Evolutionary conservation across 2,888 invertebrate species (phyloP), one percentile per base, ranked within the genome.

Genomic region (Tigriopus californicus): DNA sequence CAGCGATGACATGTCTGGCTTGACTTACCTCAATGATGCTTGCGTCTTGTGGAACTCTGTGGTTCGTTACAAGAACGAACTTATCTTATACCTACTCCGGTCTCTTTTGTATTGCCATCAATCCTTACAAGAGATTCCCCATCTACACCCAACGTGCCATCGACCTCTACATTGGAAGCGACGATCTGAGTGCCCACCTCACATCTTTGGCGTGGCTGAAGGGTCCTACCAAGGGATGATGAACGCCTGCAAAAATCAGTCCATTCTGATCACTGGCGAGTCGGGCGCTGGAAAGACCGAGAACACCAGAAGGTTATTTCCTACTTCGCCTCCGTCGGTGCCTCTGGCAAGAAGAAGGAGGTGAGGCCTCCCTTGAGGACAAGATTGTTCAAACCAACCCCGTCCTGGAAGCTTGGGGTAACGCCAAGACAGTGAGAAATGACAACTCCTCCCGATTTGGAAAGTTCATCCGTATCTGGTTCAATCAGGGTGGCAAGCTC

Each of bases 381-480:
- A 59, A 59, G 20, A 59, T 59, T 52, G 59, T 59, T 6, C 59
- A 59, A 75, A 95, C 95, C 76, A 98, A 97, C 78, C 94, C 94
- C 68, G 94, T 94, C 68, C 87, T 94, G 79, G 94, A 94, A 80
- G 92, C 94, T 70, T 94, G 94, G 75, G 94, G 94, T 87, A 94
- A 95, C 82, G 94, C 94, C 73, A 94, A 94, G 83, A 94, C 94
- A 72, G 91, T 92, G 76, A 90, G 97, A 85, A 98, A 98, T 79
- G 97, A 97, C 79, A 98, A 97, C 87, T 97, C 95, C 64, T 97
- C 97, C 67, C 92, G 97, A 83, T 98, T 97, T 87, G 92, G 94
- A 84, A 98, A 98, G 86, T 98, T 98, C 85, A 98, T 98, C 81
- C 91, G 98, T 82, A 98, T 98, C 75, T 98, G 99, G 77, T 98